Evolutionary conservation across 2,888 invertebrate genomes (phyloP).

Genomic region (Sylvicola fuscatus): DNA sequence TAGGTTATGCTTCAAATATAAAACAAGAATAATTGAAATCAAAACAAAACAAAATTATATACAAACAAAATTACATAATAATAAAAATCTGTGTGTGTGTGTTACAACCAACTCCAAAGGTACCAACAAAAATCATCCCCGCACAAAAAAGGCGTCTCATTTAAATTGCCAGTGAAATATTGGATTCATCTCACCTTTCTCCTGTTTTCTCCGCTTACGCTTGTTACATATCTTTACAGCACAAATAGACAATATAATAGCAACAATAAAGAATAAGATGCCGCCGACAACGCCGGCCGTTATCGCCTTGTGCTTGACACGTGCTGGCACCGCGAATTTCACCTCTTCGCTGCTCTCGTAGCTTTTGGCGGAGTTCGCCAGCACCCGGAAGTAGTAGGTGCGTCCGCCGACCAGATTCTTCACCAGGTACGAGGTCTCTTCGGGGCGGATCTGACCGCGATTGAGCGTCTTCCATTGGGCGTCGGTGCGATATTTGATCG

Average conservation of each 20-base stretch:
- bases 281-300: conserved; percentile 94
- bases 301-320: conserved; percentile 87
- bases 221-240: conserved; percentile 97
- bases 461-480: conserved; percentile 77
- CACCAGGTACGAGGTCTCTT: conserved; percentile 80
- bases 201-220: conserved; percentile 89
- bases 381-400: conserved; percentile 80
- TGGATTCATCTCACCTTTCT: conserved; percentile 59
- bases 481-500: conserved; percentile 79
- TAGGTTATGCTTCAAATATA: too few relatives aligned
- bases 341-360: conserved; percentile 76
- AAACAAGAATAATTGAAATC: too few relatives aligned
- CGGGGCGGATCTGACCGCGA: conserved; percentile 70
- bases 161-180: neutral
- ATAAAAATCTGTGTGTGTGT: too few relatives aligned
- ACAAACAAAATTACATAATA: too few relatives aligned
- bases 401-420: conserved; percentile 81
- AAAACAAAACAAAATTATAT: too few relatives aligned
- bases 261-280: conserved; percentile 91
- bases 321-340: conserved; percentile 72
- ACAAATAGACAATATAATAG: conserved; percentile 91
- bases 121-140: too few relatives aligned
- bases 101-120: too few relatives aligned
- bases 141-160: too few relatives aligned
- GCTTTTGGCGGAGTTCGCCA: conserved; percentile 70